Base-by-base conservation (phyloP, 2,888 invertebrate species). In the Drosophila neonasuta region DNA sequence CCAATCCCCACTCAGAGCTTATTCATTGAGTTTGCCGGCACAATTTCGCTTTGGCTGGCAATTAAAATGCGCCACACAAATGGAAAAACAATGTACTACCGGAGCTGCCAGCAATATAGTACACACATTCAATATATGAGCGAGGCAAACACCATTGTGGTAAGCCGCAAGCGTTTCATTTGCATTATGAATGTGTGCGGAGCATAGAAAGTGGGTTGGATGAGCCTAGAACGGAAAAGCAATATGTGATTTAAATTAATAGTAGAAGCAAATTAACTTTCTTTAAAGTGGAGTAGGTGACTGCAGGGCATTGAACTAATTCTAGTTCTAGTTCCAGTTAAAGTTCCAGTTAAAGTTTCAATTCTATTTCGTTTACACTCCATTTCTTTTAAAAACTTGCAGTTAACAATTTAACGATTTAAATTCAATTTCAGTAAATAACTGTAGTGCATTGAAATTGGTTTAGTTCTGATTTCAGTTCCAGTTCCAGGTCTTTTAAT, bases 51-150 rank as follows among this genome's bases (percentile, higher is more conserved):
- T 46, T 46, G 55, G 69, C 44, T 62, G 58, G 74, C 67, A 74
- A 74, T 78, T 80, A 85, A 85, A 80, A 68, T 68, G 83, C 61
- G 77, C 68, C 61, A 49, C 59, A 77, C 51, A 79, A 80, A 80
- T 80, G 80, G 80, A 85, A 85, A 80, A 85, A 79, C 86, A 79
- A 79, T 80, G 86, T 82, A 63, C 51, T 63, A 70, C 62, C 49
- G 70, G 20, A 24, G 44, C 54, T 55, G 32, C 44, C 17, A 42
- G 77, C 79, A 65, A 67, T 71, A 63, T 24, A 24, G 24, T 24
- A 24, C 24, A 24, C 24, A 24, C 24, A 24, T 24, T 24, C 24
- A 6, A 24, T 65, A 48, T 62, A 66, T 52, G n/a, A n/a, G 46
- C 29, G 52, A 13, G 30, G 30, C 58, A 39, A 61, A 46, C 44